phyloP scores from a whole-genome alignment of 2,797 vertebrate genomes.

The Mastacembelus armatus region DNA sequence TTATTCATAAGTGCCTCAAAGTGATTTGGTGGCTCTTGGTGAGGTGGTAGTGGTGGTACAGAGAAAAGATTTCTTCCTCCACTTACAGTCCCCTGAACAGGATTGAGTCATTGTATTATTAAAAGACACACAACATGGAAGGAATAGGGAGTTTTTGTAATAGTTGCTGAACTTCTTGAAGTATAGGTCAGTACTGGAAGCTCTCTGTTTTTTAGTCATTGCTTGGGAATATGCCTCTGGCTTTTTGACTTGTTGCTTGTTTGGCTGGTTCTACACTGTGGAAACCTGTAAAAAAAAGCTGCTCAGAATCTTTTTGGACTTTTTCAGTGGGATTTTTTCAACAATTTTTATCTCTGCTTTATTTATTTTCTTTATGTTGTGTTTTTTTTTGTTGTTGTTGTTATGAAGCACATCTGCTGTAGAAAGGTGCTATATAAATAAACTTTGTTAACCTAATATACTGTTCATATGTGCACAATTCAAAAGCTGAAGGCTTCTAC shows the following conservation, averaged over 20 bases:
- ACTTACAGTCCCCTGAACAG: not conserved
- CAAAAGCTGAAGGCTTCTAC: not conserved
- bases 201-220: too few relatives aligned
- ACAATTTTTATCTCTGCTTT: too few relatives aligned
- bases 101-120: not conserved
- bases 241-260: not conserved
- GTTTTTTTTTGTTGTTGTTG: too few relatives aligned
- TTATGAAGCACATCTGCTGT: too few relatives aligned
- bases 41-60: slow-evolving; percentile 10
- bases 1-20: slow-evolving; percentile 49
- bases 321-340: too few relatives aligned
- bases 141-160: not conserved
- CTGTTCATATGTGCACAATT: not conserved
- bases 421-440: too few relatives aligned
- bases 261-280: too few relatives aligned
- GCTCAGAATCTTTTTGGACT: too few relatives aligned
- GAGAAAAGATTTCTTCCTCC: slow-evolving; percentile 6
- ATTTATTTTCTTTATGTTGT: too few relatives aligned
- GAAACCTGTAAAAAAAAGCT: too few relatives aligned
- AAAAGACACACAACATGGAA: not conserved
- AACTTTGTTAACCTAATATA: too few relatives aligned
- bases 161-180: slow-evolving; percentile 1
- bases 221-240: too few relatives aligned
- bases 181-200: not conserved
- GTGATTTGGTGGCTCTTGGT: slow-evolving; percentile 24